Conservation (phyloP, 2,113 vertebrate genomes). For the Rhinichthys klamathensis region DNA sequence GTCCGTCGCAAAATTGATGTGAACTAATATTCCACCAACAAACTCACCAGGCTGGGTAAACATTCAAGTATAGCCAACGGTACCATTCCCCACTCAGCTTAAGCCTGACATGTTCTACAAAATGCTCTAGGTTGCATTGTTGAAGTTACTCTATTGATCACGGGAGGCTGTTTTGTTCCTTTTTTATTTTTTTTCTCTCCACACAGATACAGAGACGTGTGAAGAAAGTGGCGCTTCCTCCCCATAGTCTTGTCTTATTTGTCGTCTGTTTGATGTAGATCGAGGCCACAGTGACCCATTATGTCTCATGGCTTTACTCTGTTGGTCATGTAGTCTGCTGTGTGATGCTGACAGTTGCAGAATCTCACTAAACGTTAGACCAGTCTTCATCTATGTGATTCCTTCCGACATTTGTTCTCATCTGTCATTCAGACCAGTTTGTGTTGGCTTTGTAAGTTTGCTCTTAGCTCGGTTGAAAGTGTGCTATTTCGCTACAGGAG, state of each 20-base stretch:
- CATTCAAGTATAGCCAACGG: constrained; percentile 85
- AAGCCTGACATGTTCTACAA: constrained; percentile 27
- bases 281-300: constrained; percentile 73
- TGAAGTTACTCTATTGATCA: background rate
- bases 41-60: constrained; percentile 89
- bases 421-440: constrained; percentile 66
- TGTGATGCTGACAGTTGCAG: constrained; percentile 36
- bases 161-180: background rate
- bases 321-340: constrained; percentile 70
- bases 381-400: constrained; percentile 67
- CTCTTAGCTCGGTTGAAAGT: background rate
- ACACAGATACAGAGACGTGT: constrained; percentile 79
- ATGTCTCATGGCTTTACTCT: constrained; percentile 82
- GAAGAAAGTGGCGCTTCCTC: constrained; percentile 69
- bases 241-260: constrained; percentile 80
- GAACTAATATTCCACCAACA: constrained; percentile 84
- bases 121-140: constrained; percentile 25
- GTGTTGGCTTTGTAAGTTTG: constrained; percentile 45
- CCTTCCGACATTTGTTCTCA: constrained; percentile 71
- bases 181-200: constrained; percentile 62
- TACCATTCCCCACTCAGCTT: background rate
- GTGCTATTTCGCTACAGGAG: background rate
- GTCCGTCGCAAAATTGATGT: constrained; percentile 86
- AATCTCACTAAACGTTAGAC: constrained; percentile 45
- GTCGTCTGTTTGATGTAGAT: constrained; percentile 82